A percentile compares a stretch with the other conserved stretches of the same genome.
These are phyloP conservation scores for Andrena fulva DNA, from an alignment of 2,888 invertebrate genomes.

Conservation along the genomic window DNA sequence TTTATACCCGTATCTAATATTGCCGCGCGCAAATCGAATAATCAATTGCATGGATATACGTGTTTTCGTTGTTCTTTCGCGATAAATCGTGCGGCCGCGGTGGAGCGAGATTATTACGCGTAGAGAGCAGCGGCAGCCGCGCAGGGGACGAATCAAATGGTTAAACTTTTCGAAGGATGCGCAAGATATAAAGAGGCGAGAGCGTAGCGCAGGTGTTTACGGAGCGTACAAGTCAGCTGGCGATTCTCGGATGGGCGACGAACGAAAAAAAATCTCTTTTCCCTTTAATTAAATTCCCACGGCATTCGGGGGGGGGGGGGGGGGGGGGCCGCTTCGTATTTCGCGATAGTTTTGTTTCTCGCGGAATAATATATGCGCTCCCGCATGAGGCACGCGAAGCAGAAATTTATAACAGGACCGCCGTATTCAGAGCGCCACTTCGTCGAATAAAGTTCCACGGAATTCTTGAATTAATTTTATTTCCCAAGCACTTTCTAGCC, in stretches of 20 bases:
- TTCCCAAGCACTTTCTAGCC: not conserved
- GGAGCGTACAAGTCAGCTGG: conserved; percentile 9
- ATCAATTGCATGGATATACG: not conserved
- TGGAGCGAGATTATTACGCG: not conserved
- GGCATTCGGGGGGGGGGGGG: conserved; percentile 4
- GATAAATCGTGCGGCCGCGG: not conserved
- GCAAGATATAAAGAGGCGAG: conserved; percentile 7
- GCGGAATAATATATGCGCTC: not conserved
- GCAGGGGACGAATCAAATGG: not conserved
- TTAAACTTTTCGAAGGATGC: not conserved
- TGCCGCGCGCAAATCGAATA: not conserved
- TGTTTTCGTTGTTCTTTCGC: not conserved
- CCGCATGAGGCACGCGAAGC: not conserved
- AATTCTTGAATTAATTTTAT: not conserved
- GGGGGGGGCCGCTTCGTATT: conserved; percentile 1
- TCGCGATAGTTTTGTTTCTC: not conserved
- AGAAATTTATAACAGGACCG: not conserved
- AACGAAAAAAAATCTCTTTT: conserved; percentile 34
- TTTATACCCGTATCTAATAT: conserved; percentile 11
- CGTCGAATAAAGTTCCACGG: not conserved
- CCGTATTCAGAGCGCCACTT: not conserved
- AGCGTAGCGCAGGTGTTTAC: conserved; percentile 38
- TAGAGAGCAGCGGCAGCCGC: not conserved
- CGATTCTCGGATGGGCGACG: conserved; percentile 24
- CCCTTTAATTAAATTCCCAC: conserved; percentile 56